Evolutionary conservation across 2,888 invertebrate genomes (phyloP), one percentile per base, ranked within the genome.

Genomic region (Xestia xanthographa): DNA sequence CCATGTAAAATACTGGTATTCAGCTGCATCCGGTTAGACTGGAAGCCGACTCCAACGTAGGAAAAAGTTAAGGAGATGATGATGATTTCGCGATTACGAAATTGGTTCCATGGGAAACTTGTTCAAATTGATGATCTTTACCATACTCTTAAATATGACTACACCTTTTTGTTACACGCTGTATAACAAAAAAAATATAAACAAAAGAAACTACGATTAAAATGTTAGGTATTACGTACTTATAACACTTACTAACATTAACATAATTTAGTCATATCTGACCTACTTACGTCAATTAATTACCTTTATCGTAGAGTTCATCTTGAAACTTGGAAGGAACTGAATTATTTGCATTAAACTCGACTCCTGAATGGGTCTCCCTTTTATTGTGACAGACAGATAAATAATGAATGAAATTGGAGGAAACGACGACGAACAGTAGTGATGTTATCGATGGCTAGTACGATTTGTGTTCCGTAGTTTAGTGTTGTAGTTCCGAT

Each of bases 341-440:
- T 26, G n/a, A 82, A 69, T 76, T 66, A 83, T 83, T 77, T 77
- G 84, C 67, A 53, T 68, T 58, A 14, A 34, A 67, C 26, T 70
- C 48, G 14, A 67, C 29, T 71, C 22, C 41, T 63, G 43, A 65
- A 50, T n/a, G 20, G 26, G 45, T 43, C 11, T 63, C 17, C 22
- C 41, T 68, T 66, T 63, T 68, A 67, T 58, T 69, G 48, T 60
- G 60, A 77, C 68, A 60, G 63, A 11, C 26, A 34, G 74, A 66
- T 50, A 56, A 76, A 50, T 78, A 78, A 83, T 80, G 34, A 80
- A 83, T 80, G 53, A 83, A 77, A 83, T 65, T 62, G 34, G 38
- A 56, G 66, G 43, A 68, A 50, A 58, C 41, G 66, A 60, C n/a
- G 45, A 53, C 69, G 22, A 66, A 41, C 76, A 8, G 14, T 29